Conservation (phyloP, 1,140 invertebrate species). For the Bombus soroeensis region DNA sequence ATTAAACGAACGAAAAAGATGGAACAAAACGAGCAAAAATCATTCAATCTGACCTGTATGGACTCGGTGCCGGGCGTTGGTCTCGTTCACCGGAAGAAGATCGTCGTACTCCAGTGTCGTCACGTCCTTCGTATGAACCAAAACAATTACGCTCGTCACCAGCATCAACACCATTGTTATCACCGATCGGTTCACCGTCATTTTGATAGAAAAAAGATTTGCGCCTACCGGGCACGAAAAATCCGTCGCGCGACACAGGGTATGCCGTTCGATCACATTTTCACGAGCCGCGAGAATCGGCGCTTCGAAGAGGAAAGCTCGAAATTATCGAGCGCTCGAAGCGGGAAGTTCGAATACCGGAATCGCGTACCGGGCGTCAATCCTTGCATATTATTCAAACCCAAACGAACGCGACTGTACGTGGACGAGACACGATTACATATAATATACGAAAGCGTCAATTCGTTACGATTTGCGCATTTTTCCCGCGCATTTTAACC, state of each 20-base stretch:
- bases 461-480: not conserved
- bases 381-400: constrained; percentile 32
- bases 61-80: constrained; percentile 49
- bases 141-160: constrained; percentile 46
- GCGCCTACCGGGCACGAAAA: constrained; percentile 10
- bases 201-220: constrained; percentile 32
- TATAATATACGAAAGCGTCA: too few relatives aligned
- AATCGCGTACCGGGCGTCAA: not conserved
- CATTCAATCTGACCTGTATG: constrained; percentile 61
- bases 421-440: too few relatives aligned
- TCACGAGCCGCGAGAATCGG: constrained; percentile 28
- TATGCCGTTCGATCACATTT: constrained; percentile 25
- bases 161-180: constrained; percentile 48
- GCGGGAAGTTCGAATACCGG: constrained; percentile 29
- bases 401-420: too few relatives aligned
- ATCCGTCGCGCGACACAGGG: constrained; percentile 20
- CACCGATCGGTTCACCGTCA: constrained; percentile 51
- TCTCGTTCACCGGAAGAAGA: constrained; percentile 49
- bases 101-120: constrained; percentile 62
- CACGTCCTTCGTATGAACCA: constrained; percentile 54
- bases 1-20: not conserved
- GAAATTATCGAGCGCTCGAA: constrained; percentile 40
- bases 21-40: not conserved
- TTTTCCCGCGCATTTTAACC: not conserved
- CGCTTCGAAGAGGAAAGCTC: constrained; percentile 35